A percentile compares a stretch with the other conserved stretches of the same genome.
phyloP scores from a whole-genome alignment of 2,113 vertebrate species.

The Aviceda subcristata region DNA sequence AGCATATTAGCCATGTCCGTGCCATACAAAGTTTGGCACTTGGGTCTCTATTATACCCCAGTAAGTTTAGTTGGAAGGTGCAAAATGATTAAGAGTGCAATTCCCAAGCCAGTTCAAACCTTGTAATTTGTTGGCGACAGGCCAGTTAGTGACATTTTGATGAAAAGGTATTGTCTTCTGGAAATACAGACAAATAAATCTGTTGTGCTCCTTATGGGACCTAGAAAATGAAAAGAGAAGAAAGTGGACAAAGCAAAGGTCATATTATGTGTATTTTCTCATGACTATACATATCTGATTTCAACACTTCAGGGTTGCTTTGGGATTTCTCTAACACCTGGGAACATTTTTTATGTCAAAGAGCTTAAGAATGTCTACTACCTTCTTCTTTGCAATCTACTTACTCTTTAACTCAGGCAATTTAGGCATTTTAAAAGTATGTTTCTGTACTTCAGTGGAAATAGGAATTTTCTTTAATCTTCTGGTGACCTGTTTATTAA shows the following conservation, averaged over 20 bases:
- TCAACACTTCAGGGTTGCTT: background rate
- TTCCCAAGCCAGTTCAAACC: accelerated
- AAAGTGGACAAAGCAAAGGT: background rate
- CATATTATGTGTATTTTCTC: background rate
- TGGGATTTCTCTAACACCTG: background rate
- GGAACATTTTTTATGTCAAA: background rate
- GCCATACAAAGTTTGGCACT: background rate
- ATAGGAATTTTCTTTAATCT: background rate
- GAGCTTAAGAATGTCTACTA: background rate
- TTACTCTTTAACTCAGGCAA: background rate
- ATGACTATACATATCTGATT: background rate
- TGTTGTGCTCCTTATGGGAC: background rate
- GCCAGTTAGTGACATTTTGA: background rate
- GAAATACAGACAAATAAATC: background rate
- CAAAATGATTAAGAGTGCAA: background rate
- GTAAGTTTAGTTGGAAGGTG: background rate
- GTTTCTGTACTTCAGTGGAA: background rate
- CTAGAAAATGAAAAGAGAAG: background rate
- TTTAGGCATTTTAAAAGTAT: background rate
- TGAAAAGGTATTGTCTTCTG: background rate
- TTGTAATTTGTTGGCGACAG: background rate
- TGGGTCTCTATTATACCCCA: background rate
- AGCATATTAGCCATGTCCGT: background rate
- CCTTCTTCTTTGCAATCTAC: background rate
- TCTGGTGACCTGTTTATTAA: background rate